Evolutionary conservation across 2,888 invertebrate species (phyloP).

Genomic region (Volucella inanis): DNA sequence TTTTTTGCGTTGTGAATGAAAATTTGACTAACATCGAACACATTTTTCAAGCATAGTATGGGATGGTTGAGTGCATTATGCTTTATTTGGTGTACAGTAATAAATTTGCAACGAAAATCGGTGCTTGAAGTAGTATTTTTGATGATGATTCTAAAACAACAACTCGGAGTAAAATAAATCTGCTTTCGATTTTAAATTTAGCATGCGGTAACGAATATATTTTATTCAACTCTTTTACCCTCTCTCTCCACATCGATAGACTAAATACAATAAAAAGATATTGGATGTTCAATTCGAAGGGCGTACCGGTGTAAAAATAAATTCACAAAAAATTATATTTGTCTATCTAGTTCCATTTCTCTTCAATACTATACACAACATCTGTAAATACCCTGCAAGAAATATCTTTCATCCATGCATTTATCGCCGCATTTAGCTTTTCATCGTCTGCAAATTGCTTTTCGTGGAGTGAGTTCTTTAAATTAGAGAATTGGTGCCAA

Average conservation of each 20-base stretch:
- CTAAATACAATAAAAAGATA: too few species aligned
- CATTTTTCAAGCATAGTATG: constrained; percentile 2
- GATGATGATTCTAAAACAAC: not conserved
- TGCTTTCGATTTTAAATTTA: constrained; percentile 3
- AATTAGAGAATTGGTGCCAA: too few species aligned
- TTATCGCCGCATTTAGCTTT: too few species aligned
- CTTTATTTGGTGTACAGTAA: constrained; percentile 9
- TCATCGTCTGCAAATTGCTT: too few species aligned
- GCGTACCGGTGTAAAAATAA: too few species aligned
- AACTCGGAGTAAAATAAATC: not conserved
- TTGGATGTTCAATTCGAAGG: too few species aligned
- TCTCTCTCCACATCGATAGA: not conserved
- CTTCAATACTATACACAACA: too few species aligned
- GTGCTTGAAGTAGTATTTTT: constrained; percentile 9
- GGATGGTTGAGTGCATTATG: constrained; percentile 1
- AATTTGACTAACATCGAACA: constrained; percentile 12
- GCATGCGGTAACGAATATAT: not conserved
- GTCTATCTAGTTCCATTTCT: too few species aligned
- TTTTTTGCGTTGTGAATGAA: constrained; percentile 2
- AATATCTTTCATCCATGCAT: too few species aligned
- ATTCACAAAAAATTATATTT: too few species aligned
- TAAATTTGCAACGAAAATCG: constrained; percentile 37
- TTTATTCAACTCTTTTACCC: not conserved
- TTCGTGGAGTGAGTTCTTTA: too few species aligned
- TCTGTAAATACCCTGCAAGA: too few species aligned